These are phyloP conservation scores for Melieria picta DNA, from an alignment of 2,888 invertebrate species.

Conservation along the genomic window DNA sequence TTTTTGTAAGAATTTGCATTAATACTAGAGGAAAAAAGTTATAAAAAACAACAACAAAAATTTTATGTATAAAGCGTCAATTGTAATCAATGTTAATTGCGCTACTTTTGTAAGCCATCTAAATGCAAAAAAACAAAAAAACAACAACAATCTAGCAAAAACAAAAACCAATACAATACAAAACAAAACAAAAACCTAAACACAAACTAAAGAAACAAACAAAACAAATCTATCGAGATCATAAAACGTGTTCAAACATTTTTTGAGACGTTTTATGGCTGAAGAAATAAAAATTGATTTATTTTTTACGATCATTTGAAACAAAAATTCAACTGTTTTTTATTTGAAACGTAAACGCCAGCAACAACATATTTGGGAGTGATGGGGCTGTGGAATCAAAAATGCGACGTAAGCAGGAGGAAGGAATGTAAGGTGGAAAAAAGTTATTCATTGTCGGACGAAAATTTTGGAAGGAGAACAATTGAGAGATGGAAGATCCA, in stretches of 20 bases:
- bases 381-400: no score
- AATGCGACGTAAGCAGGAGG: no score
- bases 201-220: slow-evolving; percentile 17
- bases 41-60: not conserved
- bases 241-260: slow-evolving; percentile 24
- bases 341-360: slow-evolving; percentile 1
- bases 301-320: slow-evolving; percentile 40
- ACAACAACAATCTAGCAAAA: slow-evolving; percentile 3
- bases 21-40: not conserved
- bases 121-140: not conserved
- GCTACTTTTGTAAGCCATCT: not conserved
- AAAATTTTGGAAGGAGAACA: no score
- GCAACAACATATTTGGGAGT: no score
- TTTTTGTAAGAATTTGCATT: not conserved
- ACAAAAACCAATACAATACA: slow-evolving; percentile 9
- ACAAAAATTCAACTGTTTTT: slow-evolving; percentile 19
- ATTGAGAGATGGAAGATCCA: no score
- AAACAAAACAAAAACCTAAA: slow-evolving; percentile 14
- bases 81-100: no score
- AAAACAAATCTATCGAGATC: slow-evolving; percentile 22
- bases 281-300: slow-evolving; percentile 41
- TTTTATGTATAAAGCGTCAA: not conserved
- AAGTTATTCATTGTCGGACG: no score
- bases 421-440: no score
- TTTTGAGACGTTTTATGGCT: slow-evolving; percentile 29